Base-by-base conservation (phyloP, 2,888 invertebrate species). In the Stratiomys singularior region DNA sequence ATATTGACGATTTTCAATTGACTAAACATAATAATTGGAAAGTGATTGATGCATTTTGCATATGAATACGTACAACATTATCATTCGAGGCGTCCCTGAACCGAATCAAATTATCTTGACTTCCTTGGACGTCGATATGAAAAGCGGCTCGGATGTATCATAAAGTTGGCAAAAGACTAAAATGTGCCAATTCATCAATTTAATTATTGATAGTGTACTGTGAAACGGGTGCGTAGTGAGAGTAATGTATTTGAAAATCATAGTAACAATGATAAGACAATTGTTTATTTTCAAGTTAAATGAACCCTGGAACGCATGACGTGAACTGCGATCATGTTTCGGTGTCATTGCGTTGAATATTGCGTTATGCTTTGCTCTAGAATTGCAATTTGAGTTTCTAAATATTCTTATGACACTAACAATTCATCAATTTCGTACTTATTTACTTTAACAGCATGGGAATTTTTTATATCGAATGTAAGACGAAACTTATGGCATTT, bases 251-350 rank as follows among this genome's bases (percentile, higher is more conserved):
- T 52, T 52, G 52, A 52, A 52, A 37, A 37, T 37, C 52, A 52
- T 52, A 52, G 18, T 13, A 13, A 52, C 15, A 15, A 4, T 18
- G 52, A 52, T 52, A 52, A 52, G 52, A n/a, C n/a, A 52, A 18
- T 52, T 52, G 52, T 52, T 52, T 52, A 52, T 52, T 5, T 52
- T 52, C 52, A 52, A 52, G 52, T 52, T 52, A 52, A 52, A 9
- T 52, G 52, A 52, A 52, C 52, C 52, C 52, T 52, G 15, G n/a
- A 15, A 18, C 52, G 15, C 18, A 52, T 9, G 37, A 37, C 9
- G 37, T 9, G 37, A 37, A 37, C 37, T 37, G 37, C 5, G 3
- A 37, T 37, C 37, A 37, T 37, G 37, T 9, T 37, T 37, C 37
- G 9, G 3, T 37, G 37, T 37, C 5, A 37, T 37, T n/a, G n/a